These are phyloP conservation scores for Neoaliturus tenellus DNA, from an alignment of 2,888 invertebrate species.

Conservation along the genomic window DNA sequence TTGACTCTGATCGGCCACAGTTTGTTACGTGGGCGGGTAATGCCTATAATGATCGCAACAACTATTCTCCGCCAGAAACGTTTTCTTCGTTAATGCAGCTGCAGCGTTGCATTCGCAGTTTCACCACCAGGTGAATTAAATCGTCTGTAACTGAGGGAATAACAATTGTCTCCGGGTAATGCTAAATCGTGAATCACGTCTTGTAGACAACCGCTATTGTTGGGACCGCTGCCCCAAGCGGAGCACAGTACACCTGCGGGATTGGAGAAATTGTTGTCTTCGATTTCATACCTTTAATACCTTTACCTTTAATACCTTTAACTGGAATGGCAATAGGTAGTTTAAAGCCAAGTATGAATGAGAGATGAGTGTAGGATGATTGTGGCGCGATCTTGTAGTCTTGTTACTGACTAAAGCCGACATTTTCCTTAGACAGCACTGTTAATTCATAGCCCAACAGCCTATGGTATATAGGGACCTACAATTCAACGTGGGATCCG, in stretches of 20 bases:
- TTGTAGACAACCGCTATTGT: background rate
- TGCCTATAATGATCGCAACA: slow-evolving; percentile 12
- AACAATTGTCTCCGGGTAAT: slow-evolving; percentile 10
- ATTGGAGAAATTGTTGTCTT: too few species aligned
- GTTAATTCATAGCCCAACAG: too few species aligned
- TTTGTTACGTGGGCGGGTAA: slow-evolving; percentile 10
- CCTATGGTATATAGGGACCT: too few species aligned
- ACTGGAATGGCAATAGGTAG: too few species aligned
- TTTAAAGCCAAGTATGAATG: too few species aligned
- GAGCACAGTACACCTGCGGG: background rate
- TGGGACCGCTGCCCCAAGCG: background rate
- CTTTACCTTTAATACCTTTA: too few species aligned
- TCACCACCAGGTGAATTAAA: slow-evolving; percentile 23
- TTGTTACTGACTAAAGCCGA: too few species aligned
- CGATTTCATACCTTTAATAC: too few species aligned
- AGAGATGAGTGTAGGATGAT: too few species aligned
- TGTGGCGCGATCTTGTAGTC: too few species aligned
- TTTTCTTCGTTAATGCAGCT: slow-evolving; percentile 16
- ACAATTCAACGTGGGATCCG: too few species aligned
- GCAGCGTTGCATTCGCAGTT: background rate
- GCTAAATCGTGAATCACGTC: slow-evolving; percentile 15
- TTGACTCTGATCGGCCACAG: background rate
- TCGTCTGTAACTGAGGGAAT: slow-evolving; percentile 32
- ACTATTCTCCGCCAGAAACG: background rate
- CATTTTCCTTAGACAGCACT: too few species aligned